Evolutionary conservation across 2,797 vertebrate species (phyloP).

Genomic region (Lepus townsendii): DNA sequence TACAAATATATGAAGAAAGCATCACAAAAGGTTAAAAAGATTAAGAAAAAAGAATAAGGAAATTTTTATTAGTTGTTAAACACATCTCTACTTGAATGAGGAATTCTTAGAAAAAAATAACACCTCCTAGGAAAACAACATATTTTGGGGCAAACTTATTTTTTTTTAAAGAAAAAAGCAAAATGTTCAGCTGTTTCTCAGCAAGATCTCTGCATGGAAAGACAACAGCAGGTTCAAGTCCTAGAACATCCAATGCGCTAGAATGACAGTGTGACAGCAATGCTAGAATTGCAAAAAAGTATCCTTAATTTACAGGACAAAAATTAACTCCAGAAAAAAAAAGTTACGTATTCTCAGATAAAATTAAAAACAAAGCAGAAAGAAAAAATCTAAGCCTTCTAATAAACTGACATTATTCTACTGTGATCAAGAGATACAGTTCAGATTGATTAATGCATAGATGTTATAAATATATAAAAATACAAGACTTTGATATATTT

Average conservation of each 20-base stretch:
- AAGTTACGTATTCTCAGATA: background rate
- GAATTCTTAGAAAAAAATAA: background rate
- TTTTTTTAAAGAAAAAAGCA: background rate
- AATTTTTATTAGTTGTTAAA: slow-evolving; percentile 42
- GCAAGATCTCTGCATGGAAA: too few species aligned
- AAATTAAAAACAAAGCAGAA: slow-evolving; percentile 62
- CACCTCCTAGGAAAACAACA: background rate
- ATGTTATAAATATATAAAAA: slow-evolving; percentile 61
- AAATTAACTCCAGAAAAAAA: slow-evolving; percentile 32
- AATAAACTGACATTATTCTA: slow-evolving; percentile 53
- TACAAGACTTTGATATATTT: slow-evolving; percentile 33
- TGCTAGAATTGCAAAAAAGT: background rate
- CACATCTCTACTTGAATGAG: slow-evolving; percentile 10
- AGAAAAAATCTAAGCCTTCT: slow-evolving; percentile 34
- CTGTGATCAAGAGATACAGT: slow-evolving; percentile 48
- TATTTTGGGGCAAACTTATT: background rate
- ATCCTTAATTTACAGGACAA: background rate
- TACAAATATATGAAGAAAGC: background rate
- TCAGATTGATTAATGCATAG: slow-evolving; percentile 32
- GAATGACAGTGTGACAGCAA: background rate
- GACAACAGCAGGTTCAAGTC: slow-evolving; percentile 43
- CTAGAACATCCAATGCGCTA: background rate
- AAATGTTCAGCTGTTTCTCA: background rate
- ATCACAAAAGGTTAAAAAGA: slow-evolving; percentile 8
- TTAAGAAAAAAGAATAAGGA: background rate